These are phyloP conservation scores for Bergia sp. DNA, from an alignment of 92 coral and sea anemone species.

Conservation along the genomic window DNA sequence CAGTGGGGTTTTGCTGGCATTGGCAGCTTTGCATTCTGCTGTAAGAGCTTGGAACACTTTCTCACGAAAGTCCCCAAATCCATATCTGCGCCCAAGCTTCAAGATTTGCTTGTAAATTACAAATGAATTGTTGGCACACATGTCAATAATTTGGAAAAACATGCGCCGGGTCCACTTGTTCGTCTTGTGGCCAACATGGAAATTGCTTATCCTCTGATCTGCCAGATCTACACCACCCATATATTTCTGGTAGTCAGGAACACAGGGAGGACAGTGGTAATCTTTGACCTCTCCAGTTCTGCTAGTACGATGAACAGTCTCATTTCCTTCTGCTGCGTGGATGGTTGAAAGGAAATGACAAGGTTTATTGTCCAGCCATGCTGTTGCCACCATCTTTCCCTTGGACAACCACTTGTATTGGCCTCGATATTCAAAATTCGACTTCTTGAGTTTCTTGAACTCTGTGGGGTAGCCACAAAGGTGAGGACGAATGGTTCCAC, in stretches of 20 bases:
- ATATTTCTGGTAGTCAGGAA: background rate
- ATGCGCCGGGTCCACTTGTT: background rate
- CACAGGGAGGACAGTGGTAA: no score
- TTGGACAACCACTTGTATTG: no score
- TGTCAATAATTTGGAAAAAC: background rate
- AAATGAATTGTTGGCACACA: conserved; percentile 13
- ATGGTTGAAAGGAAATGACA: no score
- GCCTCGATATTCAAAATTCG: no score
- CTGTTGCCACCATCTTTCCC: no score
- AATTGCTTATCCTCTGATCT: background rate
- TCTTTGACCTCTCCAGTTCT: no score
- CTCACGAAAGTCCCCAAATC: background rate
- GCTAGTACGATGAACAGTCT: no score
- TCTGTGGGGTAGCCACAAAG: background rate
- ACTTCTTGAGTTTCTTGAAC: background rate
- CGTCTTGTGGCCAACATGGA: background rate
- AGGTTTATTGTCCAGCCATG: no score
- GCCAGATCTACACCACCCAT: background rate
- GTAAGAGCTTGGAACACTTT: background rate
- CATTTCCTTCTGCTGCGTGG: no score
- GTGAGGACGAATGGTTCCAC: background rate
- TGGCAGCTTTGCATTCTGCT: background rate
- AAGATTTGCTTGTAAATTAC: conserved; percentile 1
- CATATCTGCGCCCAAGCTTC: conserved; percentile 15
- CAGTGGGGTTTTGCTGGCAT: background rate